These are phyloP conservation scores for Ephydatia muelleri DNA, from an alignment of 37 sponge, comb jelly and placozoan species.

Conservation along the genomic window DNA sequence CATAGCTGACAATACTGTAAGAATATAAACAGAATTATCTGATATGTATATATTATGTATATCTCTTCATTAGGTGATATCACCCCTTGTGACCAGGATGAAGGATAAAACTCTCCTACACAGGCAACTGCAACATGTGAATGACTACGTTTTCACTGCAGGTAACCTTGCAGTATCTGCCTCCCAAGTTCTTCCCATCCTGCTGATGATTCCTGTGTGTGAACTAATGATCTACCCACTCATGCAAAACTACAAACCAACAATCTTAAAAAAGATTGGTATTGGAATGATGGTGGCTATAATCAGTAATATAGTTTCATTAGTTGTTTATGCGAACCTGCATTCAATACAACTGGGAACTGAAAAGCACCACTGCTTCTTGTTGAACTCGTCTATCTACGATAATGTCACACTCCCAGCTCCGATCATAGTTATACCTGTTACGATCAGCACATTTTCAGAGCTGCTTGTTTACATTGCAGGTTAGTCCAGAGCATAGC, in stretches of 20 bases:
- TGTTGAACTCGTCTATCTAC: background rate
- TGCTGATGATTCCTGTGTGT: background rate
- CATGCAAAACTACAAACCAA: background rate
- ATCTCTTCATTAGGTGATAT: too few species aligned
- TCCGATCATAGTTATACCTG: constrained; percentile 2
- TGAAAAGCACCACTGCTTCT: background rate
- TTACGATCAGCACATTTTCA: background rate
- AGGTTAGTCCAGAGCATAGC: background rate
- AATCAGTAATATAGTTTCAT: background rate
- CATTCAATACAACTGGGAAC: background rate
- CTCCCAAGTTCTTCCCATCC: background rate
- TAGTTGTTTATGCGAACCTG: background rate
- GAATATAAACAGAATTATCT: too few species aligned
- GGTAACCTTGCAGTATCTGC: too few species aligned
- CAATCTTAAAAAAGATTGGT: background rate
- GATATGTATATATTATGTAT: too few species aligned
- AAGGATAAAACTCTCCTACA: too few species aligned
- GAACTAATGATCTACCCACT: constrained; percentile 12
- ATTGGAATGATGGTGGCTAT: constrained; percentile 2
- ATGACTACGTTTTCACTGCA: too few species aligned
- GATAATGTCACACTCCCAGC: background rate
- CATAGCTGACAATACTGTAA: constrained; percentile 6
- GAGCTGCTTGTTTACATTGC: constrained; percentile 20
- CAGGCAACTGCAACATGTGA: too few species aligned
- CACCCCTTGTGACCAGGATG: too few species aligned